Percentiles rank a stretch among this genome's conserved stretches.
These are phyloP conservation scores for Semotilus atromaculatus DNA, from an alignment of 2,797 vertebrate species.

Conservation along the genomic window DNA sequence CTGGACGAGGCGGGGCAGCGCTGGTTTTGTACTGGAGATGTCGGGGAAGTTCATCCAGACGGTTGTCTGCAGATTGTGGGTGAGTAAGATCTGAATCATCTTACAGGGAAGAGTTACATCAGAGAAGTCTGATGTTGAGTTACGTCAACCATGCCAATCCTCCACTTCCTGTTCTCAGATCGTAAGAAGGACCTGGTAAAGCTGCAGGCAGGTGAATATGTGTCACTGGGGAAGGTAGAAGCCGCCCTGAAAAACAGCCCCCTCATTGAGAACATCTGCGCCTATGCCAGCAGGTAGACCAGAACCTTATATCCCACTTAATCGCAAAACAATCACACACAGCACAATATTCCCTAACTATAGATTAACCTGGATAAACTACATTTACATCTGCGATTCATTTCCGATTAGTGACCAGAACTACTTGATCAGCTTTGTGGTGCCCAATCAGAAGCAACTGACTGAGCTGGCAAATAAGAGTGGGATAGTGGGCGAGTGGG, in stretches of 20 bases:
- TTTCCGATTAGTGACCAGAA: conserved; percentile 80
- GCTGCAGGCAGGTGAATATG: conserved; percentile 88
- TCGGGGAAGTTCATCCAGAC: conserved; percentile 86
- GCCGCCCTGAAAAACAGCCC: conserved; percentile 86
- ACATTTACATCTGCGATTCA: not conserved
- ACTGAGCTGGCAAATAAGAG: conserved; percentile 80
- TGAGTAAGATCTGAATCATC: conserved; percentile 25
- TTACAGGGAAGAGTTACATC: not conserved
- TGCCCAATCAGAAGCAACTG: conserved; percentile 88
- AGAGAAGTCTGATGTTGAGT: not conserved
- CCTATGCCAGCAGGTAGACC: conserved; percentile 86
- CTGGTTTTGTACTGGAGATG: conserved; percentile 89
- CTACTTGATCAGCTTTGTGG: conserved; percentile 89
- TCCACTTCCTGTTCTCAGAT: conserved; percentile 68
- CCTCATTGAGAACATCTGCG: conserved; percentile 88
- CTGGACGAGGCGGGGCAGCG: conserved; percentile 83
- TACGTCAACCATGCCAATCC: not conserved
- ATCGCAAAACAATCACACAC: not conserved
- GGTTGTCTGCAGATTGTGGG: conserved; percentile 87
- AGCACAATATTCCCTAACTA: not conserved
- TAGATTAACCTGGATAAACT: not conserved
- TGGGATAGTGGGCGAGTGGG: conserved; percentile 80
- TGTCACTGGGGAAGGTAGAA: conserved; percentile 88
- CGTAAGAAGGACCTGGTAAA: conserved; percentile 90
- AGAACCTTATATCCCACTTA: not conserved